phyloP scores from a whole-genome alignment of 2,113 vertebrate species.

The Cyrtonyx montezumae region DNA sequence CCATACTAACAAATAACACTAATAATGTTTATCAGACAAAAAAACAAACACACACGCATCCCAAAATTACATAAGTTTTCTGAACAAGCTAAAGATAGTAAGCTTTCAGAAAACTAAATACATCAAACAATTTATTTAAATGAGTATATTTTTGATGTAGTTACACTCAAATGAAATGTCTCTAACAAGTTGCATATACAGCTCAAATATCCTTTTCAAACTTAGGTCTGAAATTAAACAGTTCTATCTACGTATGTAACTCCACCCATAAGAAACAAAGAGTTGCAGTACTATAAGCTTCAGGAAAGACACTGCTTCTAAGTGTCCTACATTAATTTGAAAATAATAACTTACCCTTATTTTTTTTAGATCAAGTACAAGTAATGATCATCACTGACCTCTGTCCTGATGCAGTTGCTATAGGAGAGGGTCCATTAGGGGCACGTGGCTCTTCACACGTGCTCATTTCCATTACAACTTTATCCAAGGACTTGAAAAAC shows the following conservation, averaged over 20 bases:
- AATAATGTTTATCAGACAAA: neutral
- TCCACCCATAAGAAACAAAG: neutral
- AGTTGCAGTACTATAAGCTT: neutral
- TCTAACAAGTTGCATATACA: neutral
- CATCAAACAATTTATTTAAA: neutral
- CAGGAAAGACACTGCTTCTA: neutral
- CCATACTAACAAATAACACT: neutral
- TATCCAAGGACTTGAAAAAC: slow-evolving; percentile 90
- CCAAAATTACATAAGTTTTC: neutral
- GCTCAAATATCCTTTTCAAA: neutral
- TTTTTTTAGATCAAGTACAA: neutral
- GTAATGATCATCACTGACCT: slow-evolving; percentile 78
- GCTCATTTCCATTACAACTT: slow-evolving; percentile 99
- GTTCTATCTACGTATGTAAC: neutral
- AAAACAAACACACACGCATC: neutral
- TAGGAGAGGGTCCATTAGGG: slow-evolving; percentile 96
- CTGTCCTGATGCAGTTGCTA: slow-evolving; percentile 96
- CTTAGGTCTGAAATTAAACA: neutral
- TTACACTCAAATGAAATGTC: neutral
- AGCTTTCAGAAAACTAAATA: neutral
- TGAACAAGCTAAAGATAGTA: neutral
- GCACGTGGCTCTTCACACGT: slow-evolving; percentile 96
- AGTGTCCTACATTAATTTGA: neutral
- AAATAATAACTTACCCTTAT: neutral
- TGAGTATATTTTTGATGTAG: neutral